Conservation (phyloP, 2,797 vertebrate genomes). For the Phrynocephalus forsythii region DNA sequence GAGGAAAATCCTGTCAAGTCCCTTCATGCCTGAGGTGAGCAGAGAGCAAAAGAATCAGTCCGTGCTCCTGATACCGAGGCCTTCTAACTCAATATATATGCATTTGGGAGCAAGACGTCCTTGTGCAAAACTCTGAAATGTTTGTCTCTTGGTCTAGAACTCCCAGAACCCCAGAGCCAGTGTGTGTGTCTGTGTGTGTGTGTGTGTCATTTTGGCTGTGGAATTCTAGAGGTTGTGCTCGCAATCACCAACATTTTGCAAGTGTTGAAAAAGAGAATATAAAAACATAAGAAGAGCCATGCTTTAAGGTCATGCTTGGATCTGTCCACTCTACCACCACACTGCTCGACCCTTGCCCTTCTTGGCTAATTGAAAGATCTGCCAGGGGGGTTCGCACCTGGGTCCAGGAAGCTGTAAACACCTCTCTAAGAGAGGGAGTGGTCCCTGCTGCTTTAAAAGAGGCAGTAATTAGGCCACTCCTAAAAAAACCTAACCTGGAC, state of each 20-base stretch:
- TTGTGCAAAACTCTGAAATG: neutral
- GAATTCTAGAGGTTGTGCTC: neutral
- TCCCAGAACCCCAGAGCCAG: neutral
- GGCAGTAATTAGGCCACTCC: too few species aligned
- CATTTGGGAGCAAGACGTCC: neutral
- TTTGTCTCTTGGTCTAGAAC: neutral
- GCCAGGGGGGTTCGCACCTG: too few species aligned
- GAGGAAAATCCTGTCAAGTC: conserved; percentile 18
- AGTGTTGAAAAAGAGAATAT: neutral
- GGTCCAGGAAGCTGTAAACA: too few species aligned
- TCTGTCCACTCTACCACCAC: too few species aligned
- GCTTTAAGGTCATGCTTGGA: too few species aligned
- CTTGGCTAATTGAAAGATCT: too few species aligned
- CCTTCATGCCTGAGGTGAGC: conserved; percentile 42
- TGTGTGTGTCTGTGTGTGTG: too few species aligned
- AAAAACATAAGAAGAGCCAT: too few species aligned
- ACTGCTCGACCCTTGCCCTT: too few species aligned
- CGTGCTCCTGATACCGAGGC: conserved; percentile 59
- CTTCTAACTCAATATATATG: conserved; percentile 26
- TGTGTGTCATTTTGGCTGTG: neutral
- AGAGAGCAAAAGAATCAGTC: conserved; percentile 18
- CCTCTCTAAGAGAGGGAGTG: too few species aligned
- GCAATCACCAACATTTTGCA: neutral
- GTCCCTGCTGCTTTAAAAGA: too few species aligned
- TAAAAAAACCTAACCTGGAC: too few species aligned